Conservation (phyloP, 2,888 invertebrate species). For the Capitulum mitella region DNA sequence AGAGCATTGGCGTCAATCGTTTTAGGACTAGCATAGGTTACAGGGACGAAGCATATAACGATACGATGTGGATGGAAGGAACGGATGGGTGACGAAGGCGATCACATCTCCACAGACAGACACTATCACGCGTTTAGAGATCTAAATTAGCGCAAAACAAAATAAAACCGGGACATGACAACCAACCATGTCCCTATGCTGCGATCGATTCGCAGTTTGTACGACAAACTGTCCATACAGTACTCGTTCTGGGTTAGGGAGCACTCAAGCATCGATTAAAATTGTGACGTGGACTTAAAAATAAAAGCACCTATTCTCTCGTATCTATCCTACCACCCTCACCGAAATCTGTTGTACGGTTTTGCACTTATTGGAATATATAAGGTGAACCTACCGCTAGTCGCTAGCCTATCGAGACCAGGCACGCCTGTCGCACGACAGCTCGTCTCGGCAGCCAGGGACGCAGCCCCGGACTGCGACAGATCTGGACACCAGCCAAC, state of each 20-base stretch:
- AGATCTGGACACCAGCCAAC: too few species aligned
- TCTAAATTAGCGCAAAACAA: conserved; percentile 1
- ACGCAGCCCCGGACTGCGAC: too few species aligned
- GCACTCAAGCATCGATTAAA: neutral
- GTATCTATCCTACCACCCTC: neutral
- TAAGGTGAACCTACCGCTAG: neutral
- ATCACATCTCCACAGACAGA: neutral
- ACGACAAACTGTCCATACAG: neutral
- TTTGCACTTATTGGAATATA: conserved; percentile 15
- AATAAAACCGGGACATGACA: too few species aligned
- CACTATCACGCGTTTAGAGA: conserved; percentile 7
- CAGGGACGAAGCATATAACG: neutral
- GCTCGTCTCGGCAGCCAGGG: too few species aligned
- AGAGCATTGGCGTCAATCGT: neutral
- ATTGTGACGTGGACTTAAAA: neutral
- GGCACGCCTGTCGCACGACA: too few species aligned
- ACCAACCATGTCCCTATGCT: neutral
- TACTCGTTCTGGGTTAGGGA: neutral
- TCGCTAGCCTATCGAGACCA: too few species aligned
- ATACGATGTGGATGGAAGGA: neutral
- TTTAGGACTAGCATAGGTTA: neutral
- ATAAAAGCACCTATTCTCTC: neutral
- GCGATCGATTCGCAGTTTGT: neutral
- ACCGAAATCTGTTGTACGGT: neutral
- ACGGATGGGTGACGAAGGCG: neutral